phyloP scores from a whole-genome alignment of 2,888 invertebrate species.

The Anoncus sp. region DNA sequence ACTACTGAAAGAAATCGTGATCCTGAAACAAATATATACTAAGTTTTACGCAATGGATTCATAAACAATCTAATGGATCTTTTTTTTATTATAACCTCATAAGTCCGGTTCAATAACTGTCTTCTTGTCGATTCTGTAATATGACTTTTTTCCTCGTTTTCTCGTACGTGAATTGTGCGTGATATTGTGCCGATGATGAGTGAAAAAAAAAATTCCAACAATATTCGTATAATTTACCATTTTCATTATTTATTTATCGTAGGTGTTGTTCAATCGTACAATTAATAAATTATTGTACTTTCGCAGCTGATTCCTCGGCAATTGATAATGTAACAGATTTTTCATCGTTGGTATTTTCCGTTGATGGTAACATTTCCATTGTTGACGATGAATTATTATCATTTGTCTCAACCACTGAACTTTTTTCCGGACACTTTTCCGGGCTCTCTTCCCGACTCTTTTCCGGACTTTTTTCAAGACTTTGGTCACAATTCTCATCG shows the following conservation, averaged over 20 bases:
- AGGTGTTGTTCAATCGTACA: no score
- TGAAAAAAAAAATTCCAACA: no score
- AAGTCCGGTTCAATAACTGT: background rate
- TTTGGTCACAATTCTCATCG: background rate
- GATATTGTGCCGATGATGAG: no score
- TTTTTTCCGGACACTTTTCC: background rate
- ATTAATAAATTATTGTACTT: background rate
- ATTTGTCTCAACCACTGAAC: background rate
- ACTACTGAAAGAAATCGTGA: no score
- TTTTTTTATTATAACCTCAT: no score
- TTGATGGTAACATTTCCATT: background rate
- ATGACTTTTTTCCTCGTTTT: no score
- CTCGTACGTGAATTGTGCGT: no score
- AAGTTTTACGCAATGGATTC: no score
- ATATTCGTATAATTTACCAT: background rate
- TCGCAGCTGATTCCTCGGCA: background rate
- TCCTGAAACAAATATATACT: no score
- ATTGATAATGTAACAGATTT: background rate
- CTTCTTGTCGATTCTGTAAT: background rate
- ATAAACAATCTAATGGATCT: no score
- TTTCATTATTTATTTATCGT: background rate
- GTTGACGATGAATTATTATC: background rate
- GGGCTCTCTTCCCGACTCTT: slow-evolving; percentile 6
- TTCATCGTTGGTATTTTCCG: background rate
- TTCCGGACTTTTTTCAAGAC: background rate